Evolutionary conservation across 2,113 vertebrate species (phyloP).

Genomic region (Trachemys scripta): DNA sequence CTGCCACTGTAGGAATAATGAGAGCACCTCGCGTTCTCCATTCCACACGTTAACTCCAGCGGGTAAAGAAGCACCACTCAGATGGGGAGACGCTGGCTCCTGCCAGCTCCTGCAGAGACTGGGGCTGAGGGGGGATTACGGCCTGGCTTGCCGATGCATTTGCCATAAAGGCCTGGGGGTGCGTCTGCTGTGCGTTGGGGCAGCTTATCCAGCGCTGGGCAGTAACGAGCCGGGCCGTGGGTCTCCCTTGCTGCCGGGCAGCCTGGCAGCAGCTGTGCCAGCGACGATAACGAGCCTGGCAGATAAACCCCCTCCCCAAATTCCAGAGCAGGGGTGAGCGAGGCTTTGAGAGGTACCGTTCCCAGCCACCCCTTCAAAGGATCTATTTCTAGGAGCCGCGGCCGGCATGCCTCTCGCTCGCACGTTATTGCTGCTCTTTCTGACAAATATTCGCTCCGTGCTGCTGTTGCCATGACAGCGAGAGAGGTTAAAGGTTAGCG

Average conservation of each 20-base stretch:
- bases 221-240: not conserved
- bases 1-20: not conserved
- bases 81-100: not conserved
- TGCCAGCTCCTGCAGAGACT: not conserved
- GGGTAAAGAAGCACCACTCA: too few relatives aligned
- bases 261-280: not conserved
- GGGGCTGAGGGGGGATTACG: too few relatives aligned
- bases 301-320: not conserved
- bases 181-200: too few relatives aligned
- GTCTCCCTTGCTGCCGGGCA: not conserved
- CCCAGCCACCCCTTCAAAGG: rapidly evolving
- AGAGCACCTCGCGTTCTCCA: too few relatives aligned
- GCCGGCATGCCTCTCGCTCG: not conserved
- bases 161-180: not conserved
- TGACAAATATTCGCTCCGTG: not conserved
- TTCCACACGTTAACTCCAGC: not conserved
- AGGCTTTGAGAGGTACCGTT: not conserved
- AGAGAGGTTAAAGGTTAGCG: conserved; percentile 13
- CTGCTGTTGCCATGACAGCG: conserved; percentile 53
- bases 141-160: not conserved
- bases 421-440: not conserved
- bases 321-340: not conserved
- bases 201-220: not conserved
- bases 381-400: not conserved
- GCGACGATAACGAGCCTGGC: not conserved